Base-by-base conservation (phyloP, 2,888 invertebrate genomes). In the Dryobotodes eremita region DNA sequence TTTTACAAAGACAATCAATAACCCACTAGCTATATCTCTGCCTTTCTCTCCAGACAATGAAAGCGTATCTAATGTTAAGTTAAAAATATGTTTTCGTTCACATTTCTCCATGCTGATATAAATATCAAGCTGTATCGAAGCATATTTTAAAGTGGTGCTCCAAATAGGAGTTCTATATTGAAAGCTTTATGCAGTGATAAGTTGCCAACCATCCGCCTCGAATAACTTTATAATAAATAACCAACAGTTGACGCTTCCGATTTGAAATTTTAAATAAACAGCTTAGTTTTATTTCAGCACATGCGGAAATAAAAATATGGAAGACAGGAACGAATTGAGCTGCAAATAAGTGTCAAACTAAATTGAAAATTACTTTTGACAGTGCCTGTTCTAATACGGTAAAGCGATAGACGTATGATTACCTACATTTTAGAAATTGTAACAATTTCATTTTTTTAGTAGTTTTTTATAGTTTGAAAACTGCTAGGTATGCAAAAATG, bases 171-270 rank as follows among this genome's bases (percentile, higher is more conserved):
- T 72, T 77, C 48, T 78, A 79, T 86, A 86, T 83, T 86, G 87
- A 86, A 86, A 83, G 68, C 64, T 83, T 70, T 74, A 57, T 71
- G 42, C 75, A 50, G 71, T 83, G 79, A 84, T 83, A 84, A 79
- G 87, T 86, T 86, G 71, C 73, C 78, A 83, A 59, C 69, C 57
- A 83, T 77, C 69, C 65, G 72, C 57, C 17, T 61, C 55, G 75
- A 73, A 78, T 86, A 86, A 83, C 78, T 86, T 86, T 72, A 83
- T 70, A 78, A 78, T 86, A 84, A 75, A 86, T 86, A 78, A 78
- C 75, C 42, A 53, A 59, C 31, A 65, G 64, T 76, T 71, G 74
- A 82, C 71, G 64, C 57, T 69, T 83, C 61, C 53, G 42, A 74
- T 70, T 65, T 62, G 15, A 85, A 81, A 64, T 66, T 71, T 80